A percentile compares a stretch with the other conserved stretches of the same genome.
Evolutionary conservation across 2,888 invertebrate species (phyloP).

Genomic region (Phaedon cochleariae): DNA sequence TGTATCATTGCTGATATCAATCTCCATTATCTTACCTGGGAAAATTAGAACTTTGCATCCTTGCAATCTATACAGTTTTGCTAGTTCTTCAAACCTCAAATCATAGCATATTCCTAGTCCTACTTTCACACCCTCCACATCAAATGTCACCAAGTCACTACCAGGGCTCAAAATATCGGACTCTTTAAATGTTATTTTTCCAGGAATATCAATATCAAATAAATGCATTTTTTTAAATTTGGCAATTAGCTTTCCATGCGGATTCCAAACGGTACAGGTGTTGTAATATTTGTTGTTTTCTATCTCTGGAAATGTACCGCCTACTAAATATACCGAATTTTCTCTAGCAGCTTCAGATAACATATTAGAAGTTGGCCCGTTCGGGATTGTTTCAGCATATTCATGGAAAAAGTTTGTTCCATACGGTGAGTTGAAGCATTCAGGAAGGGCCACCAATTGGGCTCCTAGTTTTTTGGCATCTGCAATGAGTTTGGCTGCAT

Average conservation of each 20-base stretch:
- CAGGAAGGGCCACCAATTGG: slow-evolving; percentile 76
- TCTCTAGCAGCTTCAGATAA: slow-evolving; percentile 80
- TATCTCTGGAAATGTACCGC: slow-evolving; percentile 89
- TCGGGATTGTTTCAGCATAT: slow-evolving; percentile 80
- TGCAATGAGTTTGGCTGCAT: slow-evolving; percentile 76
- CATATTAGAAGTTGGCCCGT: slow-evolving; percentile 76
- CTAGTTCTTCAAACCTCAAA: slow-evolving; percentile 89
- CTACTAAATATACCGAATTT: slow-evolving; percentile 81
- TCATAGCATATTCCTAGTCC: slow-evolving; percentile 97
- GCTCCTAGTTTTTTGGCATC: slow-evolving; percentile 71
- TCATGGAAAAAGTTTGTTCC: slow-evolving; percentile 85
- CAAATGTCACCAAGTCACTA: slow-evolving; percentile 75
- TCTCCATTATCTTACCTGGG: slow-evolving; percentile 68
- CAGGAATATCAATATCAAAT: slow-evolving; percentile 95
- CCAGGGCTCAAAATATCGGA: slow-evolving; percentile 86
- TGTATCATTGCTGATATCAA: no score
- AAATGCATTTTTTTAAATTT: slow-evolving; percentile 91
- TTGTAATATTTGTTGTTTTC: slow-evolving; percentile 74
- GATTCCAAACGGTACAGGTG: slow-evolving; percentile 88
- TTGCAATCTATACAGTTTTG: slow-evolving; percentile 72
- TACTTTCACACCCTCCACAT: slow-evolving; percentile 75
- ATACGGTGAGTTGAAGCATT: slow-evolving; percentile 96
- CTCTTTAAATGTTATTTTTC: slow-evolving; percentile 91
- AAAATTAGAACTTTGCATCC: slow-evolving; percentile 89
- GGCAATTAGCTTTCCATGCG: slow-evolving; percentile 78